Evolutionary conservation across 1,140 invertebrate genomes (phyloP), one percentile per base, ranked within the genome.

Genomic region (Caenorhabditis inopinata): DNA sequence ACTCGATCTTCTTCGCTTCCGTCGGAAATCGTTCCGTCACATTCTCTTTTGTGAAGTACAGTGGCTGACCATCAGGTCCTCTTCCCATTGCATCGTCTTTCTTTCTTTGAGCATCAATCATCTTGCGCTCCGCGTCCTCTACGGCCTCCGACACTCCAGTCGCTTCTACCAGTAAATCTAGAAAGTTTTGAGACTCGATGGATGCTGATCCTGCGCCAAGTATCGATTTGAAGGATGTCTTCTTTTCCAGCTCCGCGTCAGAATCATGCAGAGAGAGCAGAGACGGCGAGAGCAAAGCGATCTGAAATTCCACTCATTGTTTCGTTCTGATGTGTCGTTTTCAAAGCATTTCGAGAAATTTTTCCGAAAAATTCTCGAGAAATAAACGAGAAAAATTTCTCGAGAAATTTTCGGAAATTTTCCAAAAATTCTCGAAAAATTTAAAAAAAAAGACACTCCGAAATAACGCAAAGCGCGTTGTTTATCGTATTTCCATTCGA

Each of bases 211-310:
- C 18, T 25, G 9, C 1, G 35, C 21, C 35, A 0, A 53, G 21
- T 62, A 68, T 3, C 11, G 73, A 45, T 25, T 73, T 68, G 6
- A 83, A 78, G 32, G 76, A 78, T 0, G 27, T 62, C 12, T 14
- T 82, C 78, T 74, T 85, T 75, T 18, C 83, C 11, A 42, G 76
- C 29, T 38, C 84, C 48, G 75, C 83, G 76, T 86, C 86, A 73
- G 87, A 83, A 18, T 82, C 42, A 48, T 85, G 84, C 29, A 85
- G 74, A 27, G 74, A 76, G 25, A 85, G 84, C 16, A 85, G 78
- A 3, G 84, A 85, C 2, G 84, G 84, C 9, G 84, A 85, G 21
- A 85, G 68, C 5, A 85, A 5, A 16, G 74, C 62, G 14, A 85
- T 35, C 84, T 85, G 51, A 79, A 51, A 74, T 21, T 2, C 18